Conservation (phyloP, 2,113 vertebrate species). For the Amazona guildingii region DNA sequence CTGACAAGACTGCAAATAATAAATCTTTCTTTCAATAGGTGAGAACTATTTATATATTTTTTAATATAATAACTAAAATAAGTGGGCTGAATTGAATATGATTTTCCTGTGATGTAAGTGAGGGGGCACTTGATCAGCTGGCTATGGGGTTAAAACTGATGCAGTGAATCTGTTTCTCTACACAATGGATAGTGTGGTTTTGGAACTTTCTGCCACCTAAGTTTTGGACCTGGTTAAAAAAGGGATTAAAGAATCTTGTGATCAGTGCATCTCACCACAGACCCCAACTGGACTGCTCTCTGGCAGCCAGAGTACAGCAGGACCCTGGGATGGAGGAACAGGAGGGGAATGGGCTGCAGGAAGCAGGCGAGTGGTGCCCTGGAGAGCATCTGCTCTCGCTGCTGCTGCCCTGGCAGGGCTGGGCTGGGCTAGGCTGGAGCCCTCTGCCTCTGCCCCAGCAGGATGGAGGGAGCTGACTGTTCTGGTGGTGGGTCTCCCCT, state of each 20-base stretch:
- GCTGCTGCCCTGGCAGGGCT: background rate
- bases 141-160: background rate
- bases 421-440: background rate
- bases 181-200: fast-evolving
- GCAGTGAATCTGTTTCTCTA: background rate
- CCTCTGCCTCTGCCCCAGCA: background rate
- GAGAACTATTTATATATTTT: background rate
- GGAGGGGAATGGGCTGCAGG: background rate
- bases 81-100: background rate
- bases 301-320: background rate
- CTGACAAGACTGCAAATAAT: constrained; percentile 81
- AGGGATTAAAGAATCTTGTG: background rate
- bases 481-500: background rate
- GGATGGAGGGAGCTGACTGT: background rate
- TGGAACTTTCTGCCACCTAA: background rate
- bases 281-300: fast-evolving
- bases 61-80: background rate
- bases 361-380: background rate
- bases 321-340: no score
- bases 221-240: background rate
- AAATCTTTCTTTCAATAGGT: constrained; percentile 92
- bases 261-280: background rate
- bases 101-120: background rate
- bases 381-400: background rate
- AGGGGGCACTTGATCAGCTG: fast-evolving